Evolutionary conservation across 2,888 invertebrate genomes (phyloP).

Genomic region (Nezara viridula): DNA sequence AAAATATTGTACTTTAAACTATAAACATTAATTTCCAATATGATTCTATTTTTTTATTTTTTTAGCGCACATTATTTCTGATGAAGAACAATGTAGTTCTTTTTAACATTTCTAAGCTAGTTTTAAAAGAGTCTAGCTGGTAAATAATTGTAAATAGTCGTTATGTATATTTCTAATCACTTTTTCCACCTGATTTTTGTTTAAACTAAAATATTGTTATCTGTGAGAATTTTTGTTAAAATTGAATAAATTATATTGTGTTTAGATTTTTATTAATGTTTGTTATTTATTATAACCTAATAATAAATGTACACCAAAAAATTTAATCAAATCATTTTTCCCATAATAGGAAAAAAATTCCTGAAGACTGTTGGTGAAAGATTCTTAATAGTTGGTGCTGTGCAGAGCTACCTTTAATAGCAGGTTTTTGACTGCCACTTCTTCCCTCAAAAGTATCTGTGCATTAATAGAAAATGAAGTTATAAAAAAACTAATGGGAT

Average conservation of each 20-base stretch:
- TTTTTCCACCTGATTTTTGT: constrained; percentile 14
- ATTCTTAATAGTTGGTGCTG: no score
- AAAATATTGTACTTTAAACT: neutral
- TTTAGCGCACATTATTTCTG: constrained; percentile 13
- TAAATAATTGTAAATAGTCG: constrained; percentile 51
- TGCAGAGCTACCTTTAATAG: no score
- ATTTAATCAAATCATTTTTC: no score
- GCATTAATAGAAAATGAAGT: no score
- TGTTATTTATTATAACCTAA: neutral
- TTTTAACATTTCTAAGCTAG: constrained; percentile 34
- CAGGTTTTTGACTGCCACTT: no score
- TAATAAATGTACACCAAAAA: no score
- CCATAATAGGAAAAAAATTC: no score
- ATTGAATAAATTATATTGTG: constrained; percentile 57
- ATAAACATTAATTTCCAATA: constrained; percentile 11
- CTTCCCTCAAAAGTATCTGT: no score
- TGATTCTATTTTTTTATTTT: neutral
- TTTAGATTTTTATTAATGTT: constrained; percentile 53
- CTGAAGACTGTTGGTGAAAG: no score
- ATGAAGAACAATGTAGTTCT: neutral
- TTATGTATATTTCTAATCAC: neutral
- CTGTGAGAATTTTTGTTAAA: constrained; percentile 50
- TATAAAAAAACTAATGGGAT: no score
- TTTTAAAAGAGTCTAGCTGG: constrained; percentile 29
- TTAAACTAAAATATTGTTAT: constrained; percentile 55